These are phyloP conservation scores for Lophochroa leadbeateri DNA, from an alignment of 2,113 vertebrate species.

Conservation along the genomic window DNA sequence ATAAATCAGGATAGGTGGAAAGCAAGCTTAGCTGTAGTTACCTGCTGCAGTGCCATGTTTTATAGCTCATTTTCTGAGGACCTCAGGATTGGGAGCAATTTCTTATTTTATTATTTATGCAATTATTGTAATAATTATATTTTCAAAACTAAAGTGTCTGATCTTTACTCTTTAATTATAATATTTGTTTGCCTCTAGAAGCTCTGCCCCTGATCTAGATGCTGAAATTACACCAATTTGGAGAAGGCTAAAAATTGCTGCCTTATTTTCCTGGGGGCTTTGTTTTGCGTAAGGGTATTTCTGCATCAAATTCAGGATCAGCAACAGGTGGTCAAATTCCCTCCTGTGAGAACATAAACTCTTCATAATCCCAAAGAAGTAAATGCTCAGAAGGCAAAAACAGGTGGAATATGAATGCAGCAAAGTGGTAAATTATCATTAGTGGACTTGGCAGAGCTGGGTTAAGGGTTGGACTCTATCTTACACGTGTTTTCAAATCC, in stretches of 20 bases:
- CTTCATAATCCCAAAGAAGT: neutral
- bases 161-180: neutral
- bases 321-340: neutral
- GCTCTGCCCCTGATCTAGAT: neutral
- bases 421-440: neutral
- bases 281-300: neutral
- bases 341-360: neutral
- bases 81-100: too few relatives aligned
- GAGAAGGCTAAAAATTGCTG: neutral
- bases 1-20: neutral
- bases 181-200: neutral
- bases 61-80: neutral
- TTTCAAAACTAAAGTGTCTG: neutral
- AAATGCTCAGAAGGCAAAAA: neutral
- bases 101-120: neutral
- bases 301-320: neutral
- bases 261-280: neutral
- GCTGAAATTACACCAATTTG: neutral
- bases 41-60: neutral
- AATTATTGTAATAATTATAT: neutral
- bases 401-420: too few relatives aligned
- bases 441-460: neutral
- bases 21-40: neutral
- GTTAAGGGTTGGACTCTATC: neutral
- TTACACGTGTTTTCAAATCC: neutral